These are phyloP conservation scores for Falco peregrinus DNA, from an alignment of 2,797 vertebrate genomes.

Conservation along the genomic window DNA sequence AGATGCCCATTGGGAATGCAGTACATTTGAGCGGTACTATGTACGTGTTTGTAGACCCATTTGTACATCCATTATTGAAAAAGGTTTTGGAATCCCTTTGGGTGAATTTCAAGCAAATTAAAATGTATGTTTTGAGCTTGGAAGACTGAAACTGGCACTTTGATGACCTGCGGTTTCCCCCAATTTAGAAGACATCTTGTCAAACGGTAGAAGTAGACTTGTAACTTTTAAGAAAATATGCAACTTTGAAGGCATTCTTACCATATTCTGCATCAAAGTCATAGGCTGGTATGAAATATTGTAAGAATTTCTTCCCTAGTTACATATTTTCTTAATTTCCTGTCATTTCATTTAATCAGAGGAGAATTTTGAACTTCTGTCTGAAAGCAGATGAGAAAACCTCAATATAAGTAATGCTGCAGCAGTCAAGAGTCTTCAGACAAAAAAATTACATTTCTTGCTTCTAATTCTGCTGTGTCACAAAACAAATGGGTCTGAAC, in stretches of 20 bases:
- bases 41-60: neutral
- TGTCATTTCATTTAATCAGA: neutral
- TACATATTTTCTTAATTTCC: conserved; percentile 1
- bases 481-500: neutral
- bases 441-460: neutral
- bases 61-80: neutral
- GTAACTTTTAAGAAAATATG: neutral
- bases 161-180: neutral
- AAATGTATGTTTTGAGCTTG: neutral
- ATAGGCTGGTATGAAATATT: neutral
- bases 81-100: neutral
- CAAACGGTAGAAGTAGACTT: neutral
- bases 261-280: neutral
- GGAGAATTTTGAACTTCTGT: neutral
- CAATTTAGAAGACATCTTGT: neutral
- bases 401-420: neutral
- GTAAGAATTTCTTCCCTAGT: neutral
- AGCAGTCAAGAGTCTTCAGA: neutral
- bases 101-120: neutral
- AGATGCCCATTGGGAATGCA: rapidly evolving
- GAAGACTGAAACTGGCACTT: neutral
- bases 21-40: rapidly evolving
- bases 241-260: neutral
- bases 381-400: neutral
- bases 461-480: neutral